Evolutionary conservation across 2,797 vertebrate genomes (phyloP), one percentile per base, ranked within the genome.

Genomic region (Saxicola maurus): DNA sequence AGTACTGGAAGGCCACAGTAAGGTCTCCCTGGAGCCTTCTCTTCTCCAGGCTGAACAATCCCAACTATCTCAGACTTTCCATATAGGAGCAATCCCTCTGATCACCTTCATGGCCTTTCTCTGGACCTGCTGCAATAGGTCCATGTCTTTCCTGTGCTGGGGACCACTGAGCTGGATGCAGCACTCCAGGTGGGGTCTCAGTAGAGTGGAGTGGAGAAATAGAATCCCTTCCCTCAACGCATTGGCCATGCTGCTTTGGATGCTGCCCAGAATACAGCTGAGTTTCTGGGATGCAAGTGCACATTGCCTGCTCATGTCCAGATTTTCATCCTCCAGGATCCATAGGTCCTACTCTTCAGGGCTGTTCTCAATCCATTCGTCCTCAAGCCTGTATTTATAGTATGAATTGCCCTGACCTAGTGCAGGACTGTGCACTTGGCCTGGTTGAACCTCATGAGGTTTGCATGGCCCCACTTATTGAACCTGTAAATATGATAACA

Each of bases 1-100:
- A 9, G 19, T 60, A 31, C 23, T 48, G 23, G 19, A 27, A 23
- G 45, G n/a, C 23, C 0, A 0, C n/a, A 18, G 0, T 25, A 74
- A 42, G 33, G 27, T 68, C 30, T 57, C 33, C 33, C 30, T 5
- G 33, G 56, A 37, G 6, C 27, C 33, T 38, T 62, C 35, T 19
- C 6, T 72, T 72, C 13, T 35, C 23, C 23, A 62, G 62, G 21
- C 38, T 62, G 62, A 62, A 13, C 25, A 68, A 19, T 10, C 6
- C 27, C 27, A 57, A 2, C 27, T 48, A 10, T 37, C 57, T 76
- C 35, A 60, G 57, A 18, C 15, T 33, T 23, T 49, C 15, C 3
- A n/a, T 52, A 13, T 0, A 55, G 46, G 6, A 65, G 59, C 65
- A 43, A n/a, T 57, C 59, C 11, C 17, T 20, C 40, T 38, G 13